Evolutionary conservation across 2,888 invertebrate species (phyloP).

Genomic region (Hedya salicella): DNA sequence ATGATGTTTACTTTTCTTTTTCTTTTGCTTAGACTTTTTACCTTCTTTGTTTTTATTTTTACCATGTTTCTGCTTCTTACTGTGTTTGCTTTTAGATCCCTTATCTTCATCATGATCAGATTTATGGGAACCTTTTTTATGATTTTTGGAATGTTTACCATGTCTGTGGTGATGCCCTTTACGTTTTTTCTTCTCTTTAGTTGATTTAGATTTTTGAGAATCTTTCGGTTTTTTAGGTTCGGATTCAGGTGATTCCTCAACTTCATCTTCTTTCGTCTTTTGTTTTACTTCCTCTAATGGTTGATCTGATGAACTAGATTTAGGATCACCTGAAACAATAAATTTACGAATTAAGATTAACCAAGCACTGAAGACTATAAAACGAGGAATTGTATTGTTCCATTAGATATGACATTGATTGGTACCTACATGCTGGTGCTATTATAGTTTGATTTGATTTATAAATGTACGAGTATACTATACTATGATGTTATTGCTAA

Average conservation of each 20-base stretch:
- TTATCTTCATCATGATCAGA: conserved; percentile 61
- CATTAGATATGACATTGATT: too few species aligned
- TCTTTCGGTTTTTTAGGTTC: conserved; percentile 65
- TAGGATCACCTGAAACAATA: conserved; percentile 64
- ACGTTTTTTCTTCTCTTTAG: conserved; percentile 77
- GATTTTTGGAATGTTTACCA: conserved; percentile 80
- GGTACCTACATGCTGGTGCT: too few species aligned
- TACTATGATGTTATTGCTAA: too few species aligned
- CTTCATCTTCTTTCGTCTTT: conserved; percentile 42
- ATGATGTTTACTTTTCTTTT: conserved; percentile 74
- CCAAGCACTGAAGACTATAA: neutral
- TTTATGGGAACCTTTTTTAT: conserved; percentile 69
- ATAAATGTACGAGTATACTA: too few species aligned
- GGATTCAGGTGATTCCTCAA: conserved; percentile 48
- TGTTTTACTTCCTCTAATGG: conserved; percentile 53
- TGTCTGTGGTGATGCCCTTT: conserved; percentile 78
- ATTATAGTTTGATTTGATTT: too few species aligned
- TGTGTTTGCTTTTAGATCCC: conserved; percentile 62
- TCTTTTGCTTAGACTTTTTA: conserved; percentile 80
- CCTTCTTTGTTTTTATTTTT: conserved; percentile 76
- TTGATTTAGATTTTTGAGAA: conserved; percentile 73
- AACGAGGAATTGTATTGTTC: too few species aligned
- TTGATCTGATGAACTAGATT: conserved; percentile 66
- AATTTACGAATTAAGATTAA: neutral
- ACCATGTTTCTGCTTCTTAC: conserved; percentile 70